These are phyloP conservation scores for Limanda limanda DNA, from an alignment of 2,113 vertebrate species.

Conservation along the genomic window DNA sequence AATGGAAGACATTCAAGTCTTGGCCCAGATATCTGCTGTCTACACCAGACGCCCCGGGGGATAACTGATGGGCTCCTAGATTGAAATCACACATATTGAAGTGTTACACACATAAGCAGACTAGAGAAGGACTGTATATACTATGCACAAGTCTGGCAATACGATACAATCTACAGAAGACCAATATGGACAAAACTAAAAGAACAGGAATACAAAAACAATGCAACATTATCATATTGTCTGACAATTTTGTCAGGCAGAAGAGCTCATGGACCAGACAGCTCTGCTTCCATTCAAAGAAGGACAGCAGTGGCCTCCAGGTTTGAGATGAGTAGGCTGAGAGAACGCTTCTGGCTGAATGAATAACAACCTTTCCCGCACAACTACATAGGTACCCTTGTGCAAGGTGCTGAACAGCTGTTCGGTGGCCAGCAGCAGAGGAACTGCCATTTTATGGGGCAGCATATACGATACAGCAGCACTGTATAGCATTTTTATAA, in stretches of 20 bases:
- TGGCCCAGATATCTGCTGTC: neutral
- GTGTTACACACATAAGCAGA: too few relatives aligned
- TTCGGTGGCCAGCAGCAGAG: slow-evolving; percentile 25
- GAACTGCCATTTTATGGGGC: slow-evolving; percentile 41
- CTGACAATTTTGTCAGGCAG: neutral
- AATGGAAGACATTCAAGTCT: neutral
- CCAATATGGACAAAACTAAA: neutral
- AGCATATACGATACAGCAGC: slow-evolving; percentile 3
- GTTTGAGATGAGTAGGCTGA: slow-evolving; percentile 5
- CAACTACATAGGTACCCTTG: slow-evolving; percentile 29
- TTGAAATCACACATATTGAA: too few relatives aligned
- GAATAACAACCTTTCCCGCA: slow-evolving; percentile 26
- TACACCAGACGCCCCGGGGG: neutral
- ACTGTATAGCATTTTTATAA: neutral
- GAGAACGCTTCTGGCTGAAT: neutral
- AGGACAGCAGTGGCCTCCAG: slow-evolving; percentile 13
- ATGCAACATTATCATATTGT: neutral
- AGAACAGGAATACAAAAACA: neutral
- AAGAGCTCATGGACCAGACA: neutral
- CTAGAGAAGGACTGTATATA: too few relatives aligned
- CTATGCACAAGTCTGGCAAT: too few relatives aligned
- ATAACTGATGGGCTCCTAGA: too few relatives aligned
- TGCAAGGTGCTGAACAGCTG: slow-evolving; percentile 44
- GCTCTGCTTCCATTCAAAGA: neutral
- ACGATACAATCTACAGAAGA: neutral